Base-by-base conservation (phyloP, 2,797 vertebrate species). In the Astyanax mexicanus region DNA sequence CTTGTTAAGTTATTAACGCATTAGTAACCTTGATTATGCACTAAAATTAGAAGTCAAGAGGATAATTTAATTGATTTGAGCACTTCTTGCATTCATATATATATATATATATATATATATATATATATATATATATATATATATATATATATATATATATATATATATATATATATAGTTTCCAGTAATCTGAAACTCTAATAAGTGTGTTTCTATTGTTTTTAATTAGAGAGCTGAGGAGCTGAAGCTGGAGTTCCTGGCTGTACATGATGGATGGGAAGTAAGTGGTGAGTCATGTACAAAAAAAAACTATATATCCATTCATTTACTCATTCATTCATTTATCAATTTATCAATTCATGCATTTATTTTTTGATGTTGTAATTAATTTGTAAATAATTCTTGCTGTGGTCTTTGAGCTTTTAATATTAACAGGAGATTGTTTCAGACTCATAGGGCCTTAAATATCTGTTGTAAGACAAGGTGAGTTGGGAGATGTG, bases 21-120 rank as follows among this genome's bases (percentile, higher is more conserved):
- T 54, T 64, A 62, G 61, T 69, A 61, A 58, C n/a, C 78, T 51
- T 57, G 21, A 27, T 29, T 66, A 17, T 62, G 38, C n/a, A 21
- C 15, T 37, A 35, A 40, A 62, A 23, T 62, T 19, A 1, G 12
- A 13, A 54, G 57, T 32, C 2, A 57, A 27, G 52, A 27, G 23
- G 13, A 54, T 32, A 32, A 3, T 32, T 32, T n/a, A n/a, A n/a
- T n/a, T n/a, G n/a, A n/a, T n/a, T 27, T 32, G 55, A 35, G 15
- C 37, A 12, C 32, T n/a, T 6, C 7, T 37, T n/a, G 55, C 17
- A 35, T 6, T 15, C 57, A 25, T n/a, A n/a, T n/a, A n/a, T 27
- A 17, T 32, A 17, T 32, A 25, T 13, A 7, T n/a, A n/a, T n/a
- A 25, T n/a, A n/a, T n/a, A n/a, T 27, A 17, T 32, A 17, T 32